These are phyloP conservation scores for Apantesis nais DNA, from an alignment of 2,888 invertebrate species.

Conservation along the genomic window DNA sequence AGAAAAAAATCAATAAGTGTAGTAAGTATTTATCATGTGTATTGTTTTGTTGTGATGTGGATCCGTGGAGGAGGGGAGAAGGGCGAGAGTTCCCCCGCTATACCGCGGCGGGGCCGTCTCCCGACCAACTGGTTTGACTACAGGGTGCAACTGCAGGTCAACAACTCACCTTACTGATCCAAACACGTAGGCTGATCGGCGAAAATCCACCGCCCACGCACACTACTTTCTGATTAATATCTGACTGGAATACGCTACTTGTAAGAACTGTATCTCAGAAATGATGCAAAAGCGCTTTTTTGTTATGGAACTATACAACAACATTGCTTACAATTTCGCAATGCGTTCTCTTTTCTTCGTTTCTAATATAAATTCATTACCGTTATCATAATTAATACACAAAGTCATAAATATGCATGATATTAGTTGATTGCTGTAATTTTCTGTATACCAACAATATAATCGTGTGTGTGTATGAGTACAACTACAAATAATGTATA, in stretches of 20 bases:
- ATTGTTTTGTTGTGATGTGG: conserved; percentile 60
- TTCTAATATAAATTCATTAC: conserved; percentile 14
- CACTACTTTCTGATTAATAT: conserved; percentile 66
- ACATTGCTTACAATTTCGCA: conserved; percentile 3
- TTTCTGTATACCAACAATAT: conserved; percentile 8
- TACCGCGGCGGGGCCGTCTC: conserved; percentile 49
- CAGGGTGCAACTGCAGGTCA: conserved; percentile 75
- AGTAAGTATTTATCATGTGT: conserved; percentile 54
- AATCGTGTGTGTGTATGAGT: not conserved
- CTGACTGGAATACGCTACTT: conserved; percentile 44
- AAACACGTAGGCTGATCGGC: conserved; percentile 76
- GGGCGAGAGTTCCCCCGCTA: conserved; percentile 43
- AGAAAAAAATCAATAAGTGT: conserved; percentile 13
- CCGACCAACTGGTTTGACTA: conserved; percentile 74
- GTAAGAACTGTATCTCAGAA: conserved; percentile 12
- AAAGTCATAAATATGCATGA: conserved; percentile 14
- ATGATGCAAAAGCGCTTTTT: not conserved
- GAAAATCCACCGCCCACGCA: conserved; percentile 69
- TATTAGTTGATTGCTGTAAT: conserved; percentile 20
- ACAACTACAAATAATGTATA: not conserved
- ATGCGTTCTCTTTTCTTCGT: conserved; percentile 10
- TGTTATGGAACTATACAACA: conserved; percentile 1
- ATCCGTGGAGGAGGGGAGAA: conserved; percentile 41
- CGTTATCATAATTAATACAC: conserved; percentile 13
- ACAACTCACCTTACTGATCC: conserved; percentile 74